Conservation (phyloP, 2,888 invertebrate genomes). For the Athalia circularis region DNA sequence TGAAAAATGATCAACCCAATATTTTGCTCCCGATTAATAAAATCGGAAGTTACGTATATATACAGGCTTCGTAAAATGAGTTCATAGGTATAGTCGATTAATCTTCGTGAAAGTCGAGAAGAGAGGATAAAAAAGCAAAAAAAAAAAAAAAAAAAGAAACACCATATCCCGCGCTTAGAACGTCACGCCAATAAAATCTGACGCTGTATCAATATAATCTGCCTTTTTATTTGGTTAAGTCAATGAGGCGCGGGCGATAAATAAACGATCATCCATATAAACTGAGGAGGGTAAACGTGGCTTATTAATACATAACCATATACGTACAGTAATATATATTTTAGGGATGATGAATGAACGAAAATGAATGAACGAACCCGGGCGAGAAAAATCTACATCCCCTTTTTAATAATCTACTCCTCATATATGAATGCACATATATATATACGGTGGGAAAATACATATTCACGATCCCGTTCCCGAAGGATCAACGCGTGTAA, state of each 20-base stretch:
- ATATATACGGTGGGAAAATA: conserved; percentile 66
- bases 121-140: background rate
- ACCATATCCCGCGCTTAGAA: background rate
- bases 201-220: conserved; percentile 17
- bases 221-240: conserved; percentile 44
- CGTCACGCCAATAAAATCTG: conserved; percentile 25
- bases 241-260: conserved; percentile 61
- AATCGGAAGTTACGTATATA: background rate
- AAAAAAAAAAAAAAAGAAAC: too few species aligned
- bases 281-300: conserved; percentile 30
- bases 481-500: conserved; percentile 68
- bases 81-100: background rate
- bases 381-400: conserved; percentile 37
- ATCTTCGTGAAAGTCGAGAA: conserved; percentile 12
- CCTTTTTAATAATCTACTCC: conserved; percentile 42
- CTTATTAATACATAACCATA: conserved; percentile 29
- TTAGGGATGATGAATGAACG: conserved; percentile 33
- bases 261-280: conserved; percentile 58
- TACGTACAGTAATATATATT: conserved; percentile 13
- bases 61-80: too few species aligned
- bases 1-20: too few species aligned
- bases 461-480: conserved; percentile 51
- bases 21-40: too few species aligned
- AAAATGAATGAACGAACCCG: background rate
- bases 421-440: background rate